These are phyloP conservation scores for Cyprinodon diabolis DNA, from an alignment of 2,797 vertebrate species.

Conservation along the genomic window DNA sequence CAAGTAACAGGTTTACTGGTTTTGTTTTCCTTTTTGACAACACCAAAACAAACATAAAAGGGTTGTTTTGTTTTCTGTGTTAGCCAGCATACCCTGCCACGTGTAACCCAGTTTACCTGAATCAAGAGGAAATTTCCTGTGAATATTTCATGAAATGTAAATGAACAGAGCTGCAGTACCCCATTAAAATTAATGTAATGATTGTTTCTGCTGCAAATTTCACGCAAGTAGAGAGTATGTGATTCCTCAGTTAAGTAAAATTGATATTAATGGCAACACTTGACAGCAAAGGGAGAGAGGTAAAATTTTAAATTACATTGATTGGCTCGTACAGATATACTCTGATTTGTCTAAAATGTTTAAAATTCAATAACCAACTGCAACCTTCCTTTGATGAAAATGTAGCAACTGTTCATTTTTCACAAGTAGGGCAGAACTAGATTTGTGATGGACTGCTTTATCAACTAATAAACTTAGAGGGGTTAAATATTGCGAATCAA, in stretches of 20 bases:
- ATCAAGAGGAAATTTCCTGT: constrained; percentile 63
- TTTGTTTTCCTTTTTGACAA: background rate
- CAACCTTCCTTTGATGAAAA: background rate
- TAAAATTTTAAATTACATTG: constrained; percentile 43
- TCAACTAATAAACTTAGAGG: background rate
- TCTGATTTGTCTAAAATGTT: constrained; percentile 16
- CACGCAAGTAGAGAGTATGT: constrained; percentile 65
- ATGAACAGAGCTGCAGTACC: constrained; percentile 69
- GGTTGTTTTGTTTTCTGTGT: constrained; percentile 14
- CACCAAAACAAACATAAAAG: background rate
- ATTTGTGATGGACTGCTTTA: background rate
- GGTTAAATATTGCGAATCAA: background rate
- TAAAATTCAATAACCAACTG: constrained; percentile 5
- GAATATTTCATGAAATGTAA: constrained; percentile 80
- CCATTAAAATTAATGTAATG: constrained; percentile 80
- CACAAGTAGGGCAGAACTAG: background rate
- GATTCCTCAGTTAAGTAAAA: constrained; percentile 62
- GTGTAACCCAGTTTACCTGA: constrained; percentile 59
- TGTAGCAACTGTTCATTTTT: background rate
- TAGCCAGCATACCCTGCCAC: constrained; percentile 37
- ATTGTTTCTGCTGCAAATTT: constrained; percentile 76
- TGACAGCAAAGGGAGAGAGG: constrained; percentile 40
- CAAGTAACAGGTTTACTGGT: background rate
- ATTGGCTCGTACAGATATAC: constrained; percentile 14
- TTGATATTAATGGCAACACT: constrained; percentile 65